A percentile compares a stretch with the other conserved stretches of the same genome.
phyloP scores from a whole-genome alignment of 2,888 invertebrate genomes.

The Smittia aterrima region DNA sequence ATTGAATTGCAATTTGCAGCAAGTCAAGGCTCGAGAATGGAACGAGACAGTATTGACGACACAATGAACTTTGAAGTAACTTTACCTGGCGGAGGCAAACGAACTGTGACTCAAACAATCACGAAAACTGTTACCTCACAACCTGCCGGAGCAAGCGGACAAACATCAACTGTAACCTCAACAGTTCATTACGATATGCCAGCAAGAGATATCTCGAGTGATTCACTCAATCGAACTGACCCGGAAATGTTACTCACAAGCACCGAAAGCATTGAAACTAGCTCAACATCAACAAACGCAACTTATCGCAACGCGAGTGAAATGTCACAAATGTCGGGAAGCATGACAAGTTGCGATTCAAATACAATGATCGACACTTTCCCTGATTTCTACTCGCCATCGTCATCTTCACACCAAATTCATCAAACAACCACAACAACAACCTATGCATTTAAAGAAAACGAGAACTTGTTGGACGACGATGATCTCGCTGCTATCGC shows the following conservation, averaged over 20 bases:
- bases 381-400: constrained; percentile 48
- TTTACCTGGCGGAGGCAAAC: constrained; percentile 44
- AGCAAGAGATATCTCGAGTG: constrained; percentile 49
- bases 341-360: constrained; percentile 78
- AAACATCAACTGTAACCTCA: constrained; percentile 42
- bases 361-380: constrained; percentile 81
- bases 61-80: constrained; percentile 45
- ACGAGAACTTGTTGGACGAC: constrained; percentile 4
- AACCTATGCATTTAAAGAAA: constrained; percentile 1
- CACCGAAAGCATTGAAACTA: constrained; percentile 73
- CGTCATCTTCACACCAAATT: constrained; percentile 28
- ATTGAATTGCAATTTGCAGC: constrained; percentile 48
- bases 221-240: constrained; percentile 53
- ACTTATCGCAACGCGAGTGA: constrained; percentile 82
- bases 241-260: constrained; percentile 64
- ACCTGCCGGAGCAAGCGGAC: constrained; percentile 41
- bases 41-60: constrained; percentile 45
- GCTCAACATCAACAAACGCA: constrained; percentile 77
- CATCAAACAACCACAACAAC: constrained; percentile 10
- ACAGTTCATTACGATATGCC: constrained; percentile 45
- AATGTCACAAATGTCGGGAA: constrained; percentile 76
- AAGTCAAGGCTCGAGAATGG: constrained; percentile 43
- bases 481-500: background rate
- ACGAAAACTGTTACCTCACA: background rate
- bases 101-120: constrained; percentile 40